Percentiles rank a stretch among this genome's conserved stretches.
Evolutionary conservation across 2,113 vertebrate genomes (phyloP).

Genomic region (Saguinus imperator): DNA sequence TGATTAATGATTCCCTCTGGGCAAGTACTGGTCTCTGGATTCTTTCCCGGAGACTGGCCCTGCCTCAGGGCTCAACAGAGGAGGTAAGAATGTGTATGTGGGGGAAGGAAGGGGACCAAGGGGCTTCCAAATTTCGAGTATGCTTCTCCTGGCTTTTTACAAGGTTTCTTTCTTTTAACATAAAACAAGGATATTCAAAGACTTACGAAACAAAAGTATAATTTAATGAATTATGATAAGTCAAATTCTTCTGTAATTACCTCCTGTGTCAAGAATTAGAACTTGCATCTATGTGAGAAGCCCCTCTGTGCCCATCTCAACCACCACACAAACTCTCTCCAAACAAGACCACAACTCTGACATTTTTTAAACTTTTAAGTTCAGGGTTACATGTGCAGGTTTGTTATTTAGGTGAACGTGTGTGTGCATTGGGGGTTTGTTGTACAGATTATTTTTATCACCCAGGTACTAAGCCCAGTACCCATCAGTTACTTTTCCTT

Average conservation of each 20-base stretch:
- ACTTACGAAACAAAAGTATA: background rate
- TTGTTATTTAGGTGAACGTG: too few relatives aligned
- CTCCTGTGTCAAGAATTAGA: background rate
- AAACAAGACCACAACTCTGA: background rate
- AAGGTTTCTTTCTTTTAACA: background rate
- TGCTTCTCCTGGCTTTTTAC: background rate
- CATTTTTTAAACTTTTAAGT: too few relatives aligned
- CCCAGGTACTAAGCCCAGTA: too few relatives aligned
- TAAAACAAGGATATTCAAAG: background rate
- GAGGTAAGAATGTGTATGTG: background rate
- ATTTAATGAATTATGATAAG: background rate
- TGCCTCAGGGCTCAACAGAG: background rate
- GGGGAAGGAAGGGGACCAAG: too few relatives aligned
- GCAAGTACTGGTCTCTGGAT: background rate
- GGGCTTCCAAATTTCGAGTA: background rate
- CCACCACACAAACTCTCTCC: too few relatives aligned
- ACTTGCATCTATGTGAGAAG: background rate
- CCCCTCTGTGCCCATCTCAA: background rate
- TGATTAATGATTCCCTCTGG: conserved; percentile 73
- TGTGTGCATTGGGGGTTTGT: too few relatives aligned
- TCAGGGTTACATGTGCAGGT: too few relatives aligned
- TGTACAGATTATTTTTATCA: too few relatives aligned
- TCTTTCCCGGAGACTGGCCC: background rate
- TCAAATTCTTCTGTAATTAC: background rate
- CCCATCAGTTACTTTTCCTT: too few relatives aligned